These are phyloP conservation scores for Chaenodraco wilsoni DNA, from an alignment of 2,797 vertebrate species.

Conservation along the genomic window DNA sequence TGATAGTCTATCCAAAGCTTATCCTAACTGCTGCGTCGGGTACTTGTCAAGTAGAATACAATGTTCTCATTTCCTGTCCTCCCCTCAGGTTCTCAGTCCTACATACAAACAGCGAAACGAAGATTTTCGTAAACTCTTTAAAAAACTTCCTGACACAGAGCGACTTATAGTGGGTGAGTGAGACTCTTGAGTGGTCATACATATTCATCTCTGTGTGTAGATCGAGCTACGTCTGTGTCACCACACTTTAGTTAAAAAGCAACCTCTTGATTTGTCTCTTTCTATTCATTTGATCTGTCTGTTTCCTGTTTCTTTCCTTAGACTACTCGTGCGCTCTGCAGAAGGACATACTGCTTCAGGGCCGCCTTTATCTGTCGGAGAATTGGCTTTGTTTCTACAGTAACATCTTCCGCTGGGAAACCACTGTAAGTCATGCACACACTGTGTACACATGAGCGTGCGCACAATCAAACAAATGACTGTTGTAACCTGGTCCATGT, in stretches of 20 bases:
- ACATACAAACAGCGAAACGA: slow-evolving; percentile 94
- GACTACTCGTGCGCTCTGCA: slow-evolving; percentile 94
- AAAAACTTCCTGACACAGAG: slow-evolving; percentile 91
- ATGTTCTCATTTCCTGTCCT: slow-evolving; percentile 22
- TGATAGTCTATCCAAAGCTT: not conserved
- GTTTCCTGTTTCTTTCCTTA: slow-evolving; percentile 57
- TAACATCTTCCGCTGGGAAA: slow-evolving; percentile 97
- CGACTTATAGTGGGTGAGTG: slow-evolving; percentile 92
- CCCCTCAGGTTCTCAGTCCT: slow-evolving; percentile 89
- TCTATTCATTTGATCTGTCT: no score
- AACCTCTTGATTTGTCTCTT: not conserved
- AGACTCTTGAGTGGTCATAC: not conserved
- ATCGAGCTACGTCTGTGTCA: no score
- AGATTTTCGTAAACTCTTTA: slow-evolving; percentile 93
- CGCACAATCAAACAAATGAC: slow-evolving; percentile 3
- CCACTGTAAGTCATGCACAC: slow-evolving; percentile 81
- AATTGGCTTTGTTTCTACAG: slow-evolving; percentile 96
- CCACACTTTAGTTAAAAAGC: not conserved
- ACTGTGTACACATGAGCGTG: slow-evolving; percentile 22
- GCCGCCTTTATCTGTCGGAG: slow-evolving; percentile 91
- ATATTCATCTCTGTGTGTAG: not conserved
- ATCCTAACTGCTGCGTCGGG: not conserved
- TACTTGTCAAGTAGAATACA: not conserved
- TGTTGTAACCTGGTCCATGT: slow-evolving; percentile 31
- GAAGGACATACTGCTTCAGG: slow-evolving; percentile 93